Evolutionary conservation across 1,140 invertebrate species (phyloP), one percentile per base, ranked within the genome.

Genomic region (Tribolium castaneum): DNA sequence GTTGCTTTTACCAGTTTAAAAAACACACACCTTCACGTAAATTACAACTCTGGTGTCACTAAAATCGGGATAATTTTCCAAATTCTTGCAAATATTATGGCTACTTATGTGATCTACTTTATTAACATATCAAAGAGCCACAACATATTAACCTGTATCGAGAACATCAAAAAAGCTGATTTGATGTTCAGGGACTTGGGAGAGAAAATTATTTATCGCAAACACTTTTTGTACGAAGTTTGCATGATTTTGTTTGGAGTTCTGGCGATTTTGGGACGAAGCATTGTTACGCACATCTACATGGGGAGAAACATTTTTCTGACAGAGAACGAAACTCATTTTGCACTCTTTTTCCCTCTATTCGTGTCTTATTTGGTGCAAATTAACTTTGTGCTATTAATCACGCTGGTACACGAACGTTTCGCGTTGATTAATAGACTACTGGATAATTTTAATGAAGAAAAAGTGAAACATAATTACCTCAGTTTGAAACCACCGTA

Each of bases 371-470:
- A 39, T 35, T 22, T 79, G 30, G 54, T 76, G 30, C 70, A 77
- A 74, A 59, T 22, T 22, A 54, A 80, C 35, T 77, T 73, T 34
- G 30, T 59, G 3, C 54, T 77, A 1, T 16, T 77, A 14, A 49
- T 74, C 4, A 62, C 19, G 30, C n/a, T 80, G 3, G n/a, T 75
- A 13, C 35, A 74, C 14, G 22, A 76, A 54, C 49, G 70, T 13
- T 74, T 77, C 56, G n/a, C 16, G 30, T n/a, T 76, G 5, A 72
- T 79, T 59, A 79, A 79, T 70, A 73, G 35, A 25, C 6, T 62
- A 49, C 10, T 77, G 62, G 25, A 52, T 10, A 25, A 66, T 50
- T 76, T 76, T 9, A 51, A 19, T n/a, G n/a, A 70, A 76, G 62
- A 70, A 30, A 70, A 70, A 70, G 19, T 54, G 6, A 35, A 66